phyloP scores from a whole-genome alignment of 1,140 invertebrate species.

The Anastatus disparis region DNA sequence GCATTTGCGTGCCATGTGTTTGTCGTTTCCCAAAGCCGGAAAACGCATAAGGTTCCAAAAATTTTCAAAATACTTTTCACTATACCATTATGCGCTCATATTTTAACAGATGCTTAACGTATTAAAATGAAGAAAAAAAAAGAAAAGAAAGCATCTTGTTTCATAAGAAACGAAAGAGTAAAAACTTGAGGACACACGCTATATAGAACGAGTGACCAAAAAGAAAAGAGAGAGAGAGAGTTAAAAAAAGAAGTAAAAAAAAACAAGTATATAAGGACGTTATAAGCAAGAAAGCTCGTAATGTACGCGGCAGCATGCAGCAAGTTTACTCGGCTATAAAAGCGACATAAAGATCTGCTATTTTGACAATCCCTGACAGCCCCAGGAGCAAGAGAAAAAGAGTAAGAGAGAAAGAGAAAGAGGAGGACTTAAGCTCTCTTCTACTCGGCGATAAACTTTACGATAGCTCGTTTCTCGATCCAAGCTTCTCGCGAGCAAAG shows the following conservation, averaged over 20 bases:
- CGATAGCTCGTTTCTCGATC: conserved; percentile 56
- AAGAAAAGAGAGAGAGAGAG: conserved; percentile 27
- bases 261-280: neutral
- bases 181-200: neutral
- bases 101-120: neutral
- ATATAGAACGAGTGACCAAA: conserved; percentile 5
- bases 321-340: conserved; percentile 59
- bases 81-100: no score
- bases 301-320: conserved; percentile 43
- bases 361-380: conserved; percentile 61
- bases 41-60: neutral
- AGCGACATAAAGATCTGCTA: conserved; percentile 64
- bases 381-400: conserved; percentile 31
- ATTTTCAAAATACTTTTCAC: conserved; percentile 25
- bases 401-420: conserved; percentile 27
- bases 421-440: conserved; percentile 34
- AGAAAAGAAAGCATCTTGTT: neutral
- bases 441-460: conserved; percentile 60
- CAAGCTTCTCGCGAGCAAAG: conserved; percentile 51
- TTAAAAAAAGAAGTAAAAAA: neutral
- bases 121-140: neutral
- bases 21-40: conserved; percentile 36
- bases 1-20: conserved; percentile 63
- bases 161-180: neutral
- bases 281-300: conserved; percentile 47